Evolutionary conservation across 2,888 invertebrate species (phyloP).

Genomic region (Lasioglossum calceatum): DNA sequence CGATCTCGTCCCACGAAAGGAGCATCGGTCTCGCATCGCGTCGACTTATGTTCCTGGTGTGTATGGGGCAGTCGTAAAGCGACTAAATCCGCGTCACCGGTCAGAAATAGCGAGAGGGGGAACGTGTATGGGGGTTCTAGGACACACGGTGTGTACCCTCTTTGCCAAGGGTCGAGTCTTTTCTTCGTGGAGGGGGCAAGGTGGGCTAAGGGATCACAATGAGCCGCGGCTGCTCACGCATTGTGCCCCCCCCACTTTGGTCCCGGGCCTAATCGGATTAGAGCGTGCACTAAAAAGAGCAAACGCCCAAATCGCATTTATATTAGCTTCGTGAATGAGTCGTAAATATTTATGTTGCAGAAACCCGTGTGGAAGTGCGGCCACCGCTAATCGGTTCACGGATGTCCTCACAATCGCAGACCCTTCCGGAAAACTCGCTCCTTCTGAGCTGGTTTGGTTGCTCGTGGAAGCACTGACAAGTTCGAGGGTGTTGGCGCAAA

Average conservation of each 20-base stretch:
- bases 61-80: conserved; percentile 80
- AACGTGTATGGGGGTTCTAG: conserved; percentile 16
- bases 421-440: conserved; percentile 32
- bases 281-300: conserved; percentile 83
- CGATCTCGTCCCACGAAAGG: conserved; percentile 68
- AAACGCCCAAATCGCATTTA: conserved; percentile 85
- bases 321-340: conserved; percentile 84
- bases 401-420: conserved; percentile 80
- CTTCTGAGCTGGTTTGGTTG: conserved; percentile 3
- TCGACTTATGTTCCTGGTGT: conserved; percentile 78
- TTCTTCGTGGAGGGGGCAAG: conserved; percentile 69
- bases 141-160: conserved; percentile 30
- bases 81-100: conserved; percentile 83
- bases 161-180: conserved; percentile 51
- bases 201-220: conserved; percentile 69
- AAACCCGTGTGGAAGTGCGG: conserved; percentile 75
- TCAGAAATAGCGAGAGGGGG: conserved; percentile 74
- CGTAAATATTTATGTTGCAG: conserved; percentile 84
- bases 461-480: background rate
- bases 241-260: conserved; percentile 58
- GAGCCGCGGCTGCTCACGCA: conserved; percentile 66
- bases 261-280: conserved; percentile 82
- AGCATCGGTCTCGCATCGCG: conserved; percentile 66
- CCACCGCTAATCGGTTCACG: conserved; percentile 82
- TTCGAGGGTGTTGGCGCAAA: background rate